Percentiles rank a stretch among this genome's conserved stretches.
Conservation (phyloP, 2,113 vertebrate species). For the Nycticebus coucang region DNA sequence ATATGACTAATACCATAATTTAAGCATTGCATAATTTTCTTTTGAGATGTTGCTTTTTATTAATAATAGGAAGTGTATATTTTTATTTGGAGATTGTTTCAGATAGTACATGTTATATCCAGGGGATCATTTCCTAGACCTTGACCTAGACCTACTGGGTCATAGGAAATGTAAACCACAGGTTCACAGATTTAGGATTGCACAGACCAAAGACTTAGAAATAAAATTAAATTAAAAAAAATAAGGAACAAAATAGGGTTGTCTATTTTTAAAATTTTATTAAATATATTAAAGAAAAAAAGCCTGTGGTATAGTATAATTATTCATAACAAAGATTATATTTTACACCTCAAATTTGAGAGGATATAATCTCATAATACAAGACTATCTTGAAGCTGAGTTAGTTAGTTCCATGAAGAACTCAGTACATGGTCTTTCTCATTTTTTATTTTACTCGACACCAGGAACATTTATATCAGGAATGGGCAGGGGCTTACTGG, state of each 20-base stretch:
- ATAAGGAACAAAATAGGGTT: neutral
- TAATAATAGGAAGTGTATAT: neutral
- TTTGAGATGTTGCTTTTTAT: neutral
- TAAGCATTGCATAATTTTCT: neutral
- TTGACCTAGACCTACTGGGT: neutral
- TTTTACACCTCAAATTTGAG: neutral
- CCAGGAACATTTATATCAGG: neutral
- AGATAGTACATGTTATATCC: neutral
- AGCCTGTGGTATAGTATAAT: neutral
- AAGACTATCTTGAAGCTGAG: neutral
- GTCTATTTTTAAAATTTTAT: neutral
- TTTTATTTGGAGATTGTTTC: neutral
- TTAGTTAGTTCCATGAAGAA: neutral
- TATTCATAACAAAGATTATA: neutral
- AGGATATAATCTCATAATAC: neutral
- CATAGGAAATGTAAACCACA: neutral
- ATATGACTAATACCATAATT: neutral
- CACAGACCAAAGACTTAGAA: neutral
- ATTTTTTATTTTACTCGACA: neutral
- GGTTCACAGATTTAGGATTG: conserved; percentile 3
- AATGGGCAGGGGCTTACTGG: neutral
- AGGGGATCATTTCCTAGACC: conserved; percentile 38
- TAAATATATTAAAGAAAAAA: neutral
- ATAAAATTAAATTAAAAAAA: neutral
- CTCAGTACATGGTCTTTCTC: neutral